These are phyloP conservation scores for Thalassarche chlororhynchos DNA, from an alignment of 2,113 vertebrate species.

Conservation along the genomic window DNA sequence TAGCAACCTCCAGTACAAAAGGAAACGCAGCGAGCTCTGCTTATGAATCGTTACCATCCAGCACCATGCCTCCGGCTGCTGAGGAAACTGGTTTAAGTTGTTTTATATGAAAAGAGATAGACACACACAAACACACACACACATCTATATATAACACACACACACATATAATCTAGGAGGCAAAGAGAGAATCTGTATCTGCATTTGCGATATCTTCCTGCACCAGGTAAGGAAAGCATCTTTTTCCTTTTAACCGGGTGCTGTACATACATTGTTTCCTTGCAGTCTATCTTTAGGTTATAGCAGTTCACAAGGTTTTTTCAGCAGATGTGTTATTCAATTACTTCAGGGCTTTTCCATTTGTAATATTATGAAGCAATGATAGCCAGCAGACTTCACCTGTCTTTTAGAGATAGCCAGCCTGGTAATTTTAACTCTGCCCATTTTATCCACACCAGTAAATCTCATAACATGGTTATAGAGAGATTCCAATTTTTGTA, in stretches of 20 bases:
- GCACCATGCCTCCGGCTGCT: not conserved
- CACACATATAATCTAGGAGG: not conserved
- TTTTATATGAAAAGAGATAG: not conserved
- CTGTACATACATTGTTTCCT: conserved; percentile 58
- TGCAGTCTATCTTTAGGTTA: conserved; percentile 47
- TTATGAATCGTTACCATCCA: not conserved
- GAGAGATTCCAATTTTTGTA: conserved; percentile 71
- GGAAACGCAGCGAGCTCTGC: not conserved
- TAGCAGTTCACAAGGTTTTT: conserved; percentile 61
- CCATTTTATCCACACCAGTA: conserved; percentile 72
- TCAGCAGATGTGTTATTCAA: conserved; percentile 71
- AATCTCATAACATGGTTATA: conserved; percentile 75
- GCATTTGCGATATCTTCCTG: conserved; percentile 10
- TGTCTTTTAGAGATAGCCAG: conserved; percentile 72
- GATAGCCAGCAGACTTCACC: conserved; percentile 73
- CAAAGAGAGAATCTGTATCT: conserved; percentile 2
- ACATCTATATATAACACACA: not conserved
- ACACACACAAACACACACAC: not conserved
- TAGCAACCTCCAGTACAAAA: not conserved
- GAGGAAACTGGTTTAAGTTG: not conserved
- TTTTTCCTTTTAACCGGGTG: not conserved
- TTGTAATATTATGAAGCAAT: conserved; percentile 66
- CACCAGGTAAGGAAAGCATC: conserved; percentile 28
- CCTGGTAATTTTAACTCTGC: conserved; percentile 72
- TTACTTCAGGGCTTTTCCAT: conserved; percentile 73